Percentiles rank a stretch among this genome's conserved stretches.
phyloP scores from a whole-genome alignment of 2,888 invertebrate species.

The Diarsia rubi region DNA sequence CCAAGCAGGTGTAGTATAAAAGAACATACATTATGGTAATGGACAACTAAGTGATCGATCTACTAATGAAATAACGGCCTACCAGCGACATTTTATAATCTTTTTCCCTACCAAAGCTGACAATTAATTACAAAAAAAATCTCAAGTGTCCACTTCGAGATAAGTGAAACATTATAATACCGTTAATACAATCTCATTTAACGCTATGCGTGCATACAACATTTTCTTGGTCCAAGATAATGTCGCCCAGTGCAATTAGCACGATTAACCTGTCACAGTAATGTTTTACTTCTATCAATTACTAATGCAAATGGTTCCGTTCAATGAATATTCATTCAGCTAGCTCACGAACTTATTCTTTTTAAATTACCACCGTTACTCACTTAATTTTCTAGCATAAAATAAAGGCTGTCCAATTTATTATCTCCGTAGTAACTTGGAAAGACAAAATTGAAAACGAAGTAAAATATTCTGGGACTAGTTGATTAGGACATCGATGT shows the following conservation, averaged over 20 bases:
- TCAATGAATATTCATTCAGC: slow-evolving; percentile 83
- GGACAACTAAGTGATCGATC: slow-evolving; percentile 35
- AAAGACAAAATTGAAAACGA: slow-evolving; percentile 2
- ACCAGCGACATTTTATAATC: slow-evolving; percentile 26
- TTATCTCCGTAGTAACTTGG: neutral
- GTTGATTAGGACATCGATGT: slow-evolving; percentile 32
- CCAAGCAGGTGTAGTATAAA: too few relatives aligned
- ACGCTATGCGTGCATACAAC: slow-evolving; percentile 65
- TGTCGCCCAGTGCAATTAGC: slow-evolving; percentile 81
- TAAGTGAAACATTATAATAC: slow-evolving; percentile 65
- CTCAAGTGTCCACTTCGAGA: slow-evolving; percentile 40
- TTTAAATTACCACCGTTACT: slow-evolving; percentile 53
- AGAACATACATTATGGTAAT: slow-evolving; percentile 24
- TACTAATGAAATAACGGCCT: slow-evolving; percentile 38
- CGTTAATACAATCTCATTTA: slow-evolving; percentile 69
- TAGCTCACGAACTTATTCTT: slow-evolving; percentile 70
- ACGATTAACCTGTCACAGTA: slow-evolving; percentile 80
- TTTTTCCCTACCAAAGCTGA: slow-evolving; percentile 25
- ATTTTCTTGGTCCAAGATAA: slow-evolving; percentile 72
- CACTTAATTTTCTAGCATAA: slow-evolving; percentile 44
- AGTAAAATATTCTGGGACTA: neutral
- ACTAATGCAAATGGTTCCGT: slow-evolving; percentile 83
- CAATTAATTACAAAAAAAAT: slow-evolving; percentile 54
- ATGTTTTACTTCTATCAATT: slow-evolving; percentile 85
- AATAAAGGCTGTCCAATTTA: slow-evolving; percentile 7